Evolutionary conservation across 2,888 invertebrate species (phyloP), one percentile per base, ranked within the genome.

Genomic region (Philereme vetulata): DNA sequence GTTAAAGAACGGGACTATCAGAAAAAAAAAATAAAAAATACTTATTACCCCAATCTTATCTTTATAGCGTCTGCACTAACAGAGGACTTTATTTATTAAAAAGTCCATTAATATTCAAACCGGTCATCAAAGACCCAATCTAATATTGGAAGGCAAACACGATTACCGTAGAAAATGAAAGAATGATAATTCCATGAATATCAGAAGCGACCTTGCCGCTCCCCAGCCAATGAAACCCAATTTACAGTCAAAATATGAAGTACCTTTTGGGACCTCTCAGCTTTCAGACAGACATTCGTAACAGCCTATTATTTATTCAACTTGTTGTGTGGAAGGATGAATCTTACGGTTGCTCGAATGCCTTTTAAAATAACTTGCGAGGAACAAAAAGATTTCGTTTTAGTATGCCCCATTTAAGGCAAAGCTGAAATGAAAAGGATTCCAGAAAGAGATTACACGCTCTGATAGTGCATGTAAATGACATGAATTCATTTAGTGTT

Each of bases 231-330:
- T 56, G 64, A 62, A 73, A 77, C 71, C 70, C 71, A 70, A 77
- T 74, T 74, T 74, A 53, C 62, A 65, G 67, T 66, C 70, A 71
- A 74, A 72, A 67, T 63, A 63, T 66, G 67, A 63, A 53, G 60
- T 42, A 32, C 61, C 67, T 63, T 36, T 7, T 32, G 66, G 66
- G 64, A 61, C 55, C 59, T 38, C 68, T 57, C 56, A 51, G 55
- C 62, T 64, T 47, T 46, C 48, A 57, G 63, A 42, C 65, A 61
- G 62, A 65, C 71, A 67, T 63, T 63, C 45, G 64, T 56, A 65
- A 68, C 72, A 62, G 57, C 42, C 47, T 57, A 70, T 75, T 68
- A 76, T 66, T 76, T 78, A 76, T 78, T 74, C 74, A 75, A 54
- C 40, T 61, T 62, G 65, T 65, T 68, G 70, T 69, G 68, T 60